These are phyloP conservation scores for Limnephilus rhombicus DNA, from an alignment of 2,888 invertebrate species.

Conservation along the genomic window DNA sequence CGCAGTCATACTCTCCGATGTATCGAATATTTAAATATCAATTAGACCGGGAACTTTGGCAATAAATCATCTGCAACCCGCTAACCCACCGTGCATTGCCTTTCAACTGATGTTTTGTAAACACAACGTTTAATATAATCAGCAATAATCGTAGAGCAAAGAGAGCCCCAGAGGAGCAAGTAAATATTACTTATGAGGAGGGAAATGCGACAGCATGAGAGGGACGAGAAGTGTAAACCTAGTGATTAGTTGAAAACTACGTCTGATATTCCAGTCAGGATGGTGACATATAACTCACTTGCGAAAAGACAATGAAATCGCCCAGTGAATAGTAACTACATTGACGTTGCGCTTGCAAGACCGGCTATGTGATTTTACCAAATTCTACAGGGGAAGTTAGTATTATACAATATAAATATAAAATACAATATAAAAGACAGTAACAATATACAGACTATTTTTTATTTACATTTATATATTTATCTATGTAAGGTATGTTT, in stretches of 20 bases:
- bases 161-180: not conserved
- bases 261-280: not conserved
- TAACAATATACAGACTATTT: too few species aligned
- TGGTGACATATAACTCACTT: not conserved
- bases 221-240: not conserved
- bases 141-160: not conserved
- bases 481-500: too few species aligned
- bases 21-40: constrained; percentile 65
- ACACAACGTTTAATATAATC: not conserved
- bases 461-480: too few species aligned
- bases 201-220: not conserved
- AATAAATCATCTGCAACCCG: constrained; percentile 58
- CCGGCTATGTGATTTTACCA: too few species aligned
- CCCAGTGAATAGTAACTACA: not conserved
- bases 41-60: constrained; percentile 60
- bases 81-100: constrained; percentile 34
- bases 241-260: not conserved
- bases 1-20: constrained; percentile 42
- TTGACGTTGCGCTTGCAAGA: not conserved
- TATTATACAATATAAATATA: too few species aligned
- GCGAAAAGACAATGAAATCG: not conserved
- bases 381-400: too few species aligned
- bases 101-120: constrained; percentile 5
- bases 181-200: not conserved
- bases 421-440: too few species aligned